Evolutionary conservation across 2,888 invertebrate genomes (phyloP), one percentile per base, ranked within the genome.

Genomic region (Lasioglossum lativentre): DNA sequence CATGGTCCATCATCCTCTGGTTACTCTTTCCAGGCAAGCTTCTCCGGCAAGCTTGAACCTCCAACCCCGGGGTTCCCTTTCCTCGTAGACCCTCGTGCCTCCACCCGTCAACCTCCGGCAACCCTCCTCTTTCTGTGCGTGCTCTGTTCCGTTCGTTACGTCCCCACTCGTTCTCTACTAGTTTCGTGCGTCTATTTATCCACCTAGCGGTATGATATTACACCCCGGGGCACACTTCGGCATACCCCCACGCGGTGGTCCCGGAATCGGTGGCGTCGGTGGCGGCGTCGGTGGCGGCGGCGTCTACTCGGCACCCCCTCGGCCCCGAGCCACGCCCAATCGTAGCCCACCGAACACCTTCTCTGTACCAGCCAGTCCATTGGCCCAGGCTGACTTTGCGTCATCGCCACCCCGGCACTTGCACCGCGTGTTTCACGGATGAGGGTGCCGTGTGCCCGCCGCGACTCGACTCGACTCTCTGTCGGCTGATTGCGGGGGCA

Each of bases 201-300:
- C 94, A 94, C 92, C 92, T 92, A 93, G 94, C 93, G 94, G 94
- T 94, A 95, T 94, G 94, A 94, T 95, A 95, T 95, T 94, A 94
- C 93, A 95, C 94, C 94, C 94, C 92, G 93, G 91, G 94, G 94
- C 94, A 92, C 91, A 92, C 92, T 93, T 90, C 89, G 91, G 89
- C 90, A 87, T 90, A 88, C 91, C 87, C 88, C 87, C 87, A 82
- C 82, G 80, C 82, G 77, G 70, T 52, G 52, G 52, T 52, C 80
- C 77, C 80, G 77, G 59, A 68, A 14, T 12, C 30, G 16, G 42
- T 82, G 63, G 19, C 45, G 71, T 8, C 82, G 78, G 68, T 47
- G 47, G 47, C 47, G 80, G 23, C 73, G 27, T 5, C 27, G 14
- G 71, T 77, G 86, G 80, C 66, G 79, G 74, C 73, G 74, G 76